Evolutionary conservation across 1,140 invertebrate genomes (phyloP), one percentile per base, ranked within the genome.

Genomic region (Mercenaria mercenaria): DNA sequence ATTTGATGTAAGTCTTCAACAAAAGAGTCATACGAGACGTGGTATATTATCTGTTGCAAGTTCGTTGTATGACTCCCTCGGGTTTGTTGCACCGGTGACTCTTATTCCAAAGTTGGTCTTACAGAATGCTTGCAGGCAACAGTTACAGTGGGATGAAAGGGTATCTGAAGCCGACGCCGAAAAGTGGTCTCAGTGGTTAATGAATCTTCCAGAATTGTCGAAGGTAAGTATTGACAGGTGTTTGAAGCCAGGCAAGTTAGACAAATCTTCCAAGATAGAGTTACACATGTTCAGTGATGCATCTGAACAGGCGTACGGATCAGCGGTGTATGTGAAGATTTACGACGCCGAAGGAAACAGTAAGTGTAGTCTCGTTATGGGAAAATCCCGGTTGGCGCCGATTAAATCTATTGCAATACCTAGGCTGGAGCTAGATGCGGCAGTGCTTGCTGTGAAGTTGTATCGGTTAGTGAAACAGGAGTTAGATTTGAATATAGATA

Each of bases 61-160:
- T 43, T 61, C 69, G 0, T 18, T 94, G 0, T 94, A 90, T 86
- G 94, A 95, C 56, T 94, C 93, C 0, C 85, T 94, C 3, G 94
- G 94, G 20, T 59, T 92, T 34, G 76, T 88, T 4, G 41, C 93
- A 0, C 90, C 89, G 1, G 86, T 86, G 23, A 84, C 52, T 29
- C 43, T 93, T 1, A 56, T 50, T 26, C 88, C 64, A 6, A 91
- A 90, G 64, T 29, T 88, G n/a, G 72, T 91, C 18, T 39, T 91
- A 26, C 88, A 92, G 41, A 72, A 87, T 26, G 41, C 91, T 15
- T 92, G 91, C 86, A 18, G 41, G 0, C 20, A 79, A 8, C 72
- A 59, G 11, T 59, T 90, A 11, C 74, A 47, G 8, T 94, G 91
- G 91, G 91, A 91, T 88, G 91, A 91, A 13, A 29, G 15, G 0